Evolutionary conservation across 2,797 vertebrate genomes (phyloP).

Genomic region (Danio aesculapii): DNA sequence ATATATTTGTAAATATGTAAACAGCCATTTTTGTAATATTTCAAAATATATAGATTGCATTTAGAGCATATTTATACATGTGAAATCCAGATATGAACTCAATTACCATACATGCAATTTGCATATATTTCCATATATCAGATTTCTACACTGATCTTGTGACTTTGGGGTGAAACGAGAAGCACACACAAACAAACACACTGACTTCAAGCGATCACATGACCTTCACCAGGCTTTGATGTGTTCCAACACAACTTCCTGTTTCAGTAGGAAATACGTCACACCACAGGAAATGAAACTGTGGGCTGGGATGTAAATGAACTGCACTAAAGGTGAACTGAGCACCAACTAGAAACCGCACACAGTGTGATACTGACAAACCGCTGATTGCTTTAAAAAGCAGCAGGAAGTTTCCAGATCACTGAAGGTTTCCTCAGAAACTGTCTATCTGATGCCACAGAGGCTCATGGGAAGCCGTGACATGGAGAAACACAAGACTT

Average conservation of each 20-base stretch:
- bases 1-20: too few species aligned
- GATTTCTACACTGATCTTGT: background rate
- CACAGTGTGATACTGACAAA: conserved; percentile 29
- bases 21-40: too few species aligned
- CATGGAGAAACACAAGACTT: background rate
- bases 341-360: background rate
- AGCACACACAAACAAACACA: conserved; percentile 4
- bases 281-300: background rate
- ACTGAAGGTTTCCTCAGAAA: conserved; percentile 4
- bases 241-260: background rate
- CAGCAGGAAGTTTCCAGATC: conserved; percentile 22
- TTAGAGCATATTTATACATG: too few species aligned
- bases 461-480: conserved; percentile 12
- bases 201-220: background rate
- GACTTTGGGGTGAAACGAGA: background rate
- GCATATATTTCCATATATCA: too few species aligned
- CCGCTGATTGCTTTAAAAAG: conserved; percentile 15
- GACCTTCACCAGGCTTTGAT: background rate
- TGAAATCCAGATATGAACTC: too few species aligned
- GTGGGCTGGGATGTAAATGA: background rate
- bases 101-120: too few species aligned
- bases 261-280: conserved; percentile 6
- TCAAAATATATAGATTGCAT: too few species aligned
- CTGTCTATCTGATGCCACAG: background rate
- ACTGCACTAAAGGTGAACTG: background rate